Percentiles rank a stretch among this genome's conserved stretches.
phyloP scores from a whole-genome alignment of 2,888 invertebrate species.

The Eudiplozoon nipponicum region DNA sequence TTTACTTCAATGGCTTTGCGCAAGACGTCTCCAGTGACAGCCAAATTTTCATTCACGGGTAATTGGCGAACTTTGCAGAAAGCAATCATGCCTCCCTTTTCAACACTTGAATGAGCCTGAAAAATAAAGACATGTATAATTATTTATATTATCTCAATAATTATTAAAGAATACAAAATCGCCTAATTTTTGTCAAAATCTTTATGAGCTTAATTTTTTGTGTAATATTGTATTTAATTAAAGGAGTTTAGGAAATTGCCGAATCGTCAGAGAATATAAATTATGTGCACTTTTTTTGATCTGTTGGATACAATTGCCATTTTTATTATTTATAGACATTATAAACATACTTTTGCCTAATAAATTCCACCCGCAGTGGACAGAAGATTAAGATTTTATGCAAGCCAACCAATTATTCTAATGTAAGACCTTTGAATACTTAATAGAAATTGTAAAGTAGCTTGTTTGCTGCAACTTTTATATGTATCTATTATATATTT shows the following conservation, averaged over 20 bases:
- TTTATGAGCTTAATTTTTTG: no score
- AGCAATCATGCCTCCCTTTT: constrained; percentile 27
- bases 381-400: no score
- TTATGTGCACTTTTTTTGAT: neutral
- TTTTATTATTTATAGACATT: neutral
- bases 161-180: no score
- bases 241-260: neutral
- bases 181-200: no score
- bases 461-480: no score
- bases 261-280: neutral
- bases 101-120: constrained; percentile 28
- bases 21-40: constrained; percentile 23
- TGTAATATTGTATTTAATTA: neutral
- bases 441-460: no score
- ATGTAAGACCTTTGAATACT: no score
- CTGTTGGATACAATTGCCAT: neutral
- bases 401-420: no score
- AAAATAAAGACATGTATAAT: constrained; percentile 1
- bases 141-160: neutral
- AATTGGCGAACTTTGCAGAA: constrained; percentile 26
- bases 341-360: no score
- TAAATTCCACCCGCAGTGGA: no score
- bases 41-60: constrained; percentile 24
- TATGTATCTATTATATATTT: no score
- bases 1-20: constrained; percentile 33